Evolutionary conservation across 2,888 invertebrate species (phyloP).

Genomic region (Ypsolopha scabrella): DNA sequence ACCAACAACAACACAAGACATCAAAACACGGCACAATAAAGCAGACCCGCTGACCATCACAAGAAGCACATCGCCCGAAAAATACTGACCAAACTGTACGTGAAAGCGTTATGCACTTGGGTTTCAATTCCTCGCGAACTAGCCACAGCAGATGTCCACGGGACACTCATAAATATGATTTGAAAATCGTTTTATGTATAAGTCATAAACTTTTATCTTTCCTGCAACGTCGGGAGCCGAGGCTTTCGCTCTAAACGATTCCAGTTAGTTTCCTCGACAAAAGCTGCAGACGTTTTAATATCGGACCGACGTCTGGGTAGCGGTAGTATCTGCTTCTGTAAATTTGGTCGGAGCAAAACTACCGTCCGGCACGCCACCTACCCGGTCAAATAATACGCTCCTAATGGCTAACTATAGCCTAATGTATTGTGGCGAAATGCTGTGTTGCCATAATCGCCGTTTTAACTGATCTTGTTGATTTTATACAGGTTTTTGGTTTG

Average conservation of each 20-base stretch:
- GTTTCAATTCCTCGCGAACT: conserved; percentile 66
- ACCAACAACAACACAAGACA: background rate
- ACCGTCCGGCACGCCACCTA: conserved; percentile 57
- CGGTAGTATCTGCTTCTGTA: conserved; percentile 49
- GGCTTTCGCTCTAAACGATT: conserved; percentile 45
- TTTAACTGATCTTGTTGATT: no score
- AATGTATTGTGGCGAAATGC: conserved; percentile 58
- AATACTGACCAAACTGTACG: conserved; percentile 66
- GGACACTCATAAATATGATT: conserved; percentile 66
- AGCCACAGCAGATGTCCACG: conserved; percentile 59
- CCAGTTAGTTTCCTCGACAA: conserved; percentile 59
- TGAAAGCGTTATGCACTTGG: conserved; percentile 60
- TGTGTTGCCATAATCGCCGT: no score
- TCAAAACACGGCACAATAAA: conserved; percentile 30
- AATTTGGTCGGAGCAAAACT: conserved; percentile 53
- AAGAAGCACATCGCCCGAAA: conserved; percentile 54
- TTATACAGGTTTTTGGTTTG: no score
- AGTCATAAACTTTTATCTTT: conserved; percentile 68
- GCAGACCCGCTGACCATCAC: conserved; percentile 46
- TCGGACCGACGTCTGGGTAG: conserved; percentile 40
- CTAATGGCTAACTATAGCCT: conserved; percentile 63
- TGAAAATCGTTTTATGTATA: conserved; percentile 69
- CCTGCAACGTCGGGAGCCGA: conserved; percentile 25
- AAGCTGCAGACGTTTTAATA: conserved; percentile 65
- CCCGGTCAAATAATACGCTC: conserved; percentile 61